A percentile compares a stretch with the other conserved stretches of the same genome.
Evolutionary conservation across 1,140 invertebrate genomes (phyloP).

Genomic region (Dendrolimus kikuchii): DNA sequence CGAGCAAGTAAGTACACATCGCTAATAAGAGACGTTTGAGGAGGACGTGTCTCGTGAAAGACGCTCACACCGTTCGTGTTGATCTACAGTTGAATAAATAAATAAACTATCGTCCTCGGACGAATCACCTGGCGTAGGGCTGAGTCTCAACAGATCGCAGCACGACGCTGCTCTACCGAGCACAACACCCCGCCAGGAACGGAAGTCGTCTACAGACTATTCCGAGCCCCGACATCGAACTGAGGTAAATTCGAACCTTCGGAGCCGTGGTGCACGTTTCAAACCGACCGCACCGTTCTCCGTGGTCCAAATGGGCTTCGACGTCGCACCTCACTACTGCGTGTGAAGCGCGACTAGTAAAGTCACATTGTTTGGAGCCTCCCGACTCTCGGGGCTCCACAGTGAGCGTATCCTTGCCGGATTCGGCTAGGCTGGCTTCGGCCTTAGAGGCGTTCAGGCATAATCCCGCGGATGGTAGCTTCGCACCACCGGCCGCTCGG

Average conservation of each 20-base stretch:
- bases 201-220: constrained; percentile 73
- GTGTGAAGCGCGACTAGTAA: constrained; percentile 77
- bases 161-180: no score
- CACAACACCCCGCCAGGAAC: constrained; percentile 76
- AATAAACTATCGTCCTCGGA: no score
- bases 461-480: constrained; percentile 87
- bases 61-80: no score
- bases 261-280: constrained; percentile 13
- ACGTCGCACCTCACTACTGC: constrained; percentile 13
- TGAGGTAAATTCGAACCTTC: constrained; percentile 24
- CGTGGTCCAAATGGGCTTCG: constrained; percentile 17
- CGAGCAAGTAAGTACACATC: no score
- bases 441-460: constrained; percentile 89
- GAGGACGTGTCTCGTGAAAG: no score
- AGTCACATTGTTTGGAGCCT: constrained; percentile 74
- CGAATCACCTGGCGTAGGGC: no score
- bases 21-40: no score
- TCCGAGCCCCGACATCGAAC: constrained; percentile 71
- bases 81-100: no score
- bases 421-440: constrained; percentile 78
- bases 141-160: no score
- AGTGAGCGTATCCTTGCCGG: constrained; percentile 67
- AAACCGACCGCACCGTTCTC: constrained; percentile 13
- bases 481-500: constrained; percentile 79
- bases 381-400: constrained; percentile 68